Evolutionary conservation across 2,888 invertebrate species (phyloP), one percentile per base, ranked within the genome.

Genomic region (Nomada lathburiana): DNA sequence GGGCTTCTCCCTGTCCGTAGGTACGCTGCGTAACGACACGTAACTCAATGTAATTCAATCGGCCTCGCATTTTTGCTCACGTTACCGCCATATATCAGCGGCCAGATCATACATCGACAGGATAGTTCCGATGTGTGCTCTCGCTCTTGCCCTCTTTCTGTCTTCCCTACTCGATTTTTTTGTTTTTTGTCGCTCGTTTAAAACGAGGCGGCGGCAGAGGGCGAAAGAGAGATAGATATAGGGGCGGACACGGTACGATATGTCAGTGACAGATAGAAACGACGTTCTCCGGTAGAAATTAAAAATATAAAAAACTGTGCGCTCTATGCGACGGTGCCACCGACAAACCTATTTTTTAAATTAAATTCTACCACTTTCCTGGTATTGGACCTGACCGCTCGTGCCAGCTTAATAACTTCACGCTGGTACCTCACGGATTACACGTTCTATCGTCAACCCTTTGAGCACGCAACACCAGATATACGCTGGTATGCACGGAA

Each of bases 21-120:
- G 81, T 86, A 69, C 82, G 86, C 86, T 83, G 86, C 86, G 89
- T 85, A 90, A 89, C 90, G 86, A 85, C 88, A 88, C 91, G 91
- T 92, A 91, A 91, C 91, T 90, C 92, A 90, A 86, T 84, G 87
- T 92, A 92, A 92, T 92, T 92, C 91, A 91, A 92, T 92, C 90
- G 90, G 88, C 82, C 86, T 79, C 85, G 86, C 86, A 88, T 88
- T 88, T 88, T 88, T 88, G 85, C 82, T 79, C 88, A 85, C 85
- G 88, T 88, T 88, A 84, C 87, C 73, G 79, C 80, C 86, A 70
- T 86, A 86, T 88, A 86, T 88, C 85, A 86, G 81, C 63, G 69
- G 74, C 69, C 86, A 88, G 81, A 88, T 88, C 88, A 85, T 88
- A 88, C 88, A 88, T 88, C 85, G 86, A 80, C 80, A 80, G 76